Evolutionary conservation across 2,113 vertebrate genomes (phyloP).

Genomic region (Sporophila hypoxantha): DNA sequence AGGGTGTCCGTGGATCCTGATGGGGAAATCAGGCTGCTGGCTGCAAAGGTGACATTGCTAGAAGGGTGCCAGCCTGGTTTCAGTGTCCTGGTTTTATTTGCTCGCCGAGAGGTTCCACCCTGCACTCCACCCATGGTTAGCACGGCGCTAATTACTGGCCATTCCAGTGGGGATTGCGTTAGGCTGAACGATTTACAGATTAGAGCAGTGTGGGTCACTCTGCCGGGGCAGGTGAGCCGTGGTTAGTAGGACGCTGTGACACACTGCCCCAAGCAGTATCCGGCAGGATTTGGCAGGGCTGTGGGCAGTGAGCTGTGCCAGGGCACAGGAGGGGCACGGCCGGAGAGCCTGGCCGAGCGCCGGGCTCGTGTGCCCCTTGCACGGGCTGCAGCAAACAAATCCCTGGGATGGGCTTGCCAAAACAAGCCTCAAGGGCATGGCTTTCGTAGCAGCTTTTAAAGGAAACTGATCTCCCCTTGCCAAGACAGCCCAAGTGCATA

Average conservation of each 20-base stretch:
- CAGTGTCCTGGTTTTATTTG: slow-evolving; percentile 50
- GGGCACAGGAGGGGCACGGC: not conserved
- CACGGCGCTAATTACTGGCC: not conserved
- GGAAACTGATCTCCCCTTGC: not conserved
- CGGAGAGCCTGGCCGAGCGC: accelerated
- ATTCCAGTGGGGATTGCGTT: not conserved
- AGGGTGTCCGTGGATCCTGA: accelerated
- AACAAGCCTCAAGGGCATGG: not conserved
- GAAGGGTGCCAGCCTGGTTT: slow-evolving; percentile 21
- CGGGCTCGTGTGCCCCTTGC: accelerated
- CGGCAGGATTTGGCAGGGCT: accelerated
- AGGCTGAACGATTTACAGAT: not conserved
- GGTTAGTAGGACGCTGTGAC: not conserved
- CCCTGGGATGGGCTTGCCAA: not conserved
- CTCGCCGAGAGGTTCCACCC: not conserved
- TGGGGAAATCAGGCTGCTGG: not conserved
- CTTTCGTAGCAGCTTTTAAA: not conserved
- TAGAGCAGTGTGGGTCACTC: not conserved
- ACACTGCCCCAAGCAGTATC: not conserved
- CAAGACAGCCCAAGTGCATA: not conserved
- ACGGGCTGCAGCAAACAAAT: not conserved
- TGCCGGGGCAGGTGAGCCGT: not conserved
- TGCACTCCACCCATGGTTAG: not conserved
- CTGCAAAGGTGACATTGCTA: not conserved
- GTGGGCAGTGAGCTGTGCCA: not conserved